Conservation (phyloP, 2,797 vertebrate genomes). For the Craterocephalus amniculus region DNA sequence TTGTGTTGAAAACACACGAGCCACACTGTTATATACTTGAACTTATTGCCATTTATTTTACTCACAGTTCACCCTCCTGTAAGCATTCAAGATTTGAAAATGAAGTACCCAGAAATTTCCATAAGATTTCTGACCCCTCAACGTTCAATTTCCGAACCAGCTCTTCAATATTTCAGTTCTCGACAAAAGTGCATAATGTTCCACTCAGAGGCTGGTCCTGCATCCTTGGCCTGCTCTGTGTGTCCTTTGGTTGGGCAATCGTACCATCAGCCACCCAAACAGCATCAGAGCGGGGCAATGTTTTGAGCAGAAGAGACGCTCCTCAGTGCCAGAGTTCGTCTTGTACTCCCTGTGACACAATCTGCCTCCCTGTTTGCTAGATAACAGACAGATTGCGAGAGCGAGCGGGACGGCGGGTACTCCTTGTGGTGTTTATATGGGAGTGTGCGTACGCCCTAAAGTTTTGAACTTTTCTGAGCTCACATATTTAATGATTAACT, state of each 20-base stretch:
- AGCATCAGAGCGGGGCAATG: constrained; percentile 57
- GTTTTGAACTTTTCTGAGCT: constrained; percentile 24
- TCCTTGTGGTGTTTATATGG: constrained; percentile 27
- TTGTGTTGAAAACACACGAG: not conserved
- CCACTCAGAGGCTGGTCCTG: constrained; percentile 8
- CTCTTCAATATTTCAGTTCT: not conserved
- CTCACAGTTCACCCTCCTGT: not conserved
- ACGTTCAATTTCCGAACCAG: not conserved
- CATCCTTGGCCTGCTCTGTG: constrained; percentile 58
- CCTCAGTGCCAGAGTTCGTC: constrained; percentile 64
- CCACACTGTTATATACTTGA: not conserved
- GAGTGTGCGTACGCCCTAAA: constrained; percentile 20
- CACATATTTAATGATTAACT: constrained; percentile 34
- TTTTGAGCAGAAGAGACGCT: constrained; percentile 62
- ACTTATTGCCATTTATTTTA: not conserved
- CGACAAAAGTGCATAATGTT: constrained; percentile 2
- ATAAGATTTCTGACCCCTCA: not conserved
- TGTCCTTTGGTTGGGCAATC: constrained; percentile 64
- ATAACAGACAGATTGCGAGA: constrained; percentile 57
- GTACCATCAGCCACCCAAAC: constrained; percentile 63
- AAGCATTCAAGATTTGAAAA: not conserved
- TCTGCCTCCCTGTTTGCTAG: constrained; percentile 60
- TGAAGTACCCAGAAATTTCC: not conserved
- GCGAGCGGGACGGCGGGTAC: not conserved
- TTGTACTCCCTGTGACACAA: constrained; percentile 64